Base-by-base conservation (phyloP, 2,888 invertebrate genomes). In the Zaprionus obscuricornis region DNA sequence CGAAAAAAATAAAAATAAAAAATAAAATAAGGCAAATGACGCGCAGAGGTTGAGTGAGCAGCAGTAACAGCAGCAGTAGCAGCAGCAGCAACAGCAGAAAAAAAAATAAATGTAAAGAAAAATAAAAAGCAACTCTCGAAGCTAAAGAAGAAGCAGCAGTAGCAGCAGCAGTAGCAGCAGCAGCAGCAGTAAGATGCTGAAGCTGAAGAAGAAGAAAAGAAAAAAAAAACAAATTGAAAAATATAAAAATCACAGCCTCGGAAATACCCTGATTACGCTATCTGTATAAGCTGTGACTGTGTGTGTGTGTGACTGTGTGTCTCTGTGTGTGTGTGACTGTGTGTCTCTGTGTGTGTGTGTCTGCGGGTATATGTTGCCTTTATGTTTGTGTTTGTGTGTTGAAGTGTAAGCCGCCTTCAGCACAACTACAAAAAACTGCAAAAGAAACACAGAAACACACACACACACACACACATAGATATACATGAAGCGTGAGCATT, bases 231-330 rank as follows among this genome's bases (percentile, higher is more conserved):
- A 81, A 84, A 84, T 84, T 86, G 77, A 70, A 86, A 81, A 76
- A 76, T 83, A 87, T 76, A 86, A 76, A 84, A 87, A 87, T 87
- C 87, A 82, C 85, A 73, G 73, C 86, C 87, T 85, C 85, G 86
- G 85, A 85, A 85, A 84, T 86, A 85, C 86, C 82, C 87, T 85
- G 87, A 85, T 85, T 85, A 85, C 85, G 78, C 85, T 87, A 84
- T 87, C 86, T 82, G 70, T 81, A 50, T 69, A 51, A 58, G 72
- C 67, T 67, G 43, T 51, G 36, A 33, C 46, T 39, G 49, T 42
- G 47, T 17, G 27, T 31, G 34, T 27, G 40, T 43, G 8, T 47
- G 39, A 24, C 34, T 24, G 45, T 14, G 22, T 36, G 16, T 27
- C 16, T 34, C 24, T 42, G 34, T 29, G 37, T 37, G 16, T 26